phyloP scores from a whole-genome alignment of 2,797 vertebrate species.

The Todus mexicanus region DNA sequence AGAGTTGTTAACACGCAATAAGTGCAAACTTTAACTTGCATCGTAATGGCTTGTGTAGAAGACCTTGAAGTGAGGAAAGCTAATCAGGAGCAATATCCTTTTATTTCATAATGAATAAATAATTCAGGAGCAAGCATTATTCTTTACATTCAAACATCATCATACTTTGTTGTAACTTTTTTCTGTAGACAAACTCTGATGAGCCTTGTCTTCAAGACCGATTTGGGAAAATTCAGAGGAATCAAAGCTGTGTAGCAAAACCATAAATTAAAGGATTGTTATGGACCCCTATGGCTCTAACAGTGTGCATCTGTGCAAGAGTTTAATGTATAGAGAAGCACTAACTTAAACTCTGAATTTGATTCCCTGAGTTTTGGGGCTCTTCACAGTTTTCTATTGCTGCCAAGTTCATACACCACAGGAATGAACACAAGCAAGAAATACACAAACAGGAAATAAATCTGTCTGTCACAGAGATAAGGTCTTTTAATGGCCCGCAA shows the following conservation, averaged over 20 bases:
- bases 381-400: neutral
- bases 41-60: neutral
- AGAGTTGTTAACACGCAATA: neutral
- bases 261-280: neutral
- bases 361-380: neutral
- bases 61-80: neutral
- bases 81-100: neutral
- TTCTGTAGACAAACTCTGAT: neutral
- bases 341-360: neutral
- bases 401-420: neutral
- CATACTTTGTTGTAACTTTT: neutral
- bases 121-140: neutral
- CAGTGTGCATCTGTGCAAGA: neutral
- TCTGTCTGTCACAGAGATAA: neutral
- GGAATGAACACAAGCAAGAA: too few species aligned
- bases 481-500: neutral
- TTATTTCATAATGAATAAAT: neutral
- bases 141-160: neutral
- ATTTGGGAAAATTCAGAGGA: neutral
- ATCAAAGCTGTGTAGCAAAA: neutral
- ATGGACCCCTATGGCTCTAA: neutral
- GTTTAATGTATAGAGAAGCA: neutral
- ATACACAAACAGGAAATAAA: neutral
- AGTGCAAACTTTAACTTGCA: neutral
- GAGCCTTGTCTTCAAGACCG: neutral